Evolutionary conservation across 2,888 invertebrate species (phyloP).

Genomic region (Ophion costatus): DNA sequence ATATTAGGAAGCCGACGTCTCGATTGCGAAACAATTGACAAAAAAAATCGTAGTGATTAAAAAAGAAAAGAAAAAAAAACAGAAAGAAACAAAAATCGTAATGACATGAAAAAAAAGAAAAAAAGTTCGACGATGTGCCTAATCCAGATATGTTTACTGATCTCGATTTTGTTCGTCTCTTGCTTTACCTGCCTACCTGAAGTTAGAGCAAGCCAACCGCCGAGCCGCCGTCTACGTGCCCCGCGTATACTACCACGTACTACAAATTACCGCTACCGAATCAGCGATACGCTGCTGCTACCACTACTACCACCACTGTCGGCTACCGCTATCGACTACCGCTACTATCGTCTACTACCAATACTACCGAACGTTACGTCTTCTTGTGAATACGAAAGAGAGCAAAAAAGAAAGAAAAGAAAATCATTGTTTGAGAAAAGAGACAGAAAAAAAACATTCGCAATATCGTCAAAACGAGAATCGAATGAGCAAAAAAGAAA

Average conservation of each 20-base stretch:
- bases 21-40: background rate
- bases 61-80: background rate
- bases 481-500: slow-evolving; percentile 34
- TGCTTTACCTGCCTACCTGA: slow-evolving; percentile 80
- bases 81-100: slow-evolving; percentile 39
- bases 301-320: slow-evolving; percentile 79
- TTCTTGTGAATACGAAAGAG: slow-evolving; percentile 78
- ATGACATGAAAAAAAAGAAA: slow-evolving; percentile 23
- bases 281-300: slow-evolving; percentile 78
- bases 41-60: background rate
- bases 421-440: slow-evolving; percentile 26
- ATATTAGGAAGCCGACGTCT: background rate
- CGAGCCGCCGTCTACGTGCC: slow-evolving; percentile 81
- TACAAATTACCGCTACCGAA: slow-evolving; percentile 81
- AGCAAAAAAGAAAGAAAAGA: slow-evolving; percentile 68
- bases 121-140: slow-evolving; percentile 57
- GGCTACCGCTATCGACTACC: slow-evolving; percentile 74
- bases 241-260: slow-evolving; percentile 80
- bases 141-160: slow-evolving; percentile 69
- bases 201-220: slow-evolving; percentile 83
- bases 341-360: slow-evolving; percentile 74
- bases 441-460: slow-evolving; percentile 39
- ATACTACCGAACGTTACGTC: slow-evolving; percentile 81
- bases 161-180: slow-evolving; percentile 74
- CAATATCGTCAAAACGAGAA: slow-evolving; percentile 55